phyloP scores from a whole-genome alignment of 1,140 invertebrate genomes.

The Formica selysi region DNA sequence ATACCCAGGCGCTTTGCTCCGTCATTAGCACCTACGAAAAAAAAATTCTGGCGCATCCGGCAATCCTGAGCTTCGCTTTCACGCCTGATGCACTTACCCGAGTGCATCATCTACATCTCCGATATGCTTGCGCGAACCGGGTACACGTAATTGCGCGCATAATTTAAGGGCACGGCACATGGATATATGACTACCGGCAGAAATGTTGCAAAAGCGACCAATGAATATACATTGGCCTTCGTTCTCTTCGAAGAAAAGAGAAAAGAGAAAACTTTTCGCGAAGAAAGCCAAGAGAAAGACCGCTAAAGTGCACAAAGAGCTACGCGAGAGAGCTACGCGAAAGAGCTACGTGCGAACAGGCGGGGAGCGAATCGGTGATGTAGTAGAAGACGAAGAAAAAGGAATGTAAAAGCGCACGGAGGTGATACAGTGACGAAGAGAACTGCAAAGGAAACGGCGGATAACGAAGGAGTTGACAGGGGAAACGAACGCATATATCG shows the following conservation, averaged over 20 bases:
- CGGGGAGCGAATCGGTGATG: constrained; percentile 48
- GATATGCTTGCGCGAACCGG: constrained; percentile 70
- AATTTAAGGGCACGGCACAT: constrained; percentile 82
- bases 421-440: constrained; percentile 28
- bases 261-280: not conserved
- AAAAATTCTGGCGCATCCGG: constrained; percentile 14
- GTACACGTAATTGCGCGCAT: constrained; percentile 82
- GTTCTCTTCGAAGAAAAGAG: not conserved
- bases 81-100: constrained; percentile 41
- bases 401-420: constrained; percentile 26
- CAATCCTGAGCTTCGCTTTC: constrained; percentile 10
- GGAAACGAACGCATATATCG: constrained; percentile 46
- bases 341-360: not conserved
- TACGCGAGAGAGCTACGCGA: not conserved
- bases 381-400: constrained; percentile 64
- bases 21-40: constrained; percentile 67
- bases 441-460: not conserved
- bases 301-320: constrained; percentile 15
- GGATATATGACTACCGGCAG: constrained; percentile 65
- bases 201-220: constrained; percentile 14
- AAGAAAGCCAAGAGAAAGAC: not conserved
- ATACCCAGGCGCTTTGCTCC: constrained; percentile 63
- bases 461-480: constrained; percentile 47
- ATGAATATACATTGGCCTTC: constrained; percentile 20
- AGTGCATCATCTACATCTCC: constrained; percentile 39